A percentile compares a stretch with the other conserved stretches of the same genome.
Conservation (phyloP, 2,113 vertebrate genomes). For the Catharus fuscescens region DNA sequence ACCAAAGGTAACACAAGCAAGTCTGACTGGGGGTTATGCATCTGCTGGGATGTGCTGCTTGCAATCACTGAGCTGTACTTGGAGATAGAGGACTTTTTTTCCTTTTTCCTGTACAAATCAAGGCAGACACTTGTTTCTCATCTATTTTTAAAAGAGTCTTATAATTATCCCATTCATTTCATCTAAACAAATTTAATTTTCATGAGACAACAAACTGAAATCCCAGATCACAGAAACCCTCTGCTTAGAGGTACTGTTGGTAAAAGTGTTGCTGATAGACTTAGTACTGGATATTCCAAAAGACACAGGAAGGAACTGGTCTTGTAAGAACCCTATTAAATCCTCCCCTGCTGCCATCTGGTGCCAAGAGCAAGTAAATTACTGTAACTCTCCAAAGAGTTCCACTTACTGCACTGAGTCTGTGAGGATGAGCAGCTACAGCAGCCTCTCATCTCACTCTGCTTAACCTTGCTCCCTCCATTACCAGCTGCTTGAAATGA, state of each 20-base stretch:
- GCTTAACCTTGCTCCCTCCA: not conserved
- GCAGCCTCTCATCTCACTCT: not conserved
- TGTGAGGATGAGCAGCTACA: not conserved
- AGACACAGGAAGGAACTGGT: not conserved
- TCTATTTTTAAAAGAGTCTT: not conserved
- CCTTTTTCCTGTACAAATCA: not conserved
- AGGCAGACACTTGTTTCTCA: not conserved
- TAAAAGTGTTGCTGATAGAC: not conserved
- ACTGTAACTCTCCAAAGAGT: not conserved
- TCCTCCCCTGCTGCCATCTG: constrained; percentile 59
- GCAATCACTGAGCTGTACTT: not conserved
- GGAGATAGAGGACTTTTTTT: not conserved
- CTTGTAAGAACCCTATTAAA: not conserved
- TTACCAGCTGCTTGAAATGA: not conserved
- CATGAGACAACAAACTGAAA: not conserved
- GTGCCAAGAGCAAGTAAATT: constrained; percentile 46
- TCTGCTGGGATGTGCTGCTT: not conserved
- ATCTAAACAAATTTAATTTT: not conserved
- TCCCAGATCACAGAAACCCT: not conserved
- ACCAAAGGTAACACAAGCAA: not conserved
- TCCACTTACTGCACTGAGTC: not conserved
- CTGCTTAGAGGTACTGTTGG: not conserved
- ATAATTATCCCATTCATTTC: not conserved
- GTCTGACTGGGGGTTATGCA: not conserved
- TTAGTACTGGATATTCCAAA: not conserved